Percentiles rank a stretch among this genome's conserved stretches.
These are phyloP conservation scores for Leptinotarsa tumamoca DNA, from an alignment of 2,888 invertebrate genomes.

Conservation along the genomic window DNA sequence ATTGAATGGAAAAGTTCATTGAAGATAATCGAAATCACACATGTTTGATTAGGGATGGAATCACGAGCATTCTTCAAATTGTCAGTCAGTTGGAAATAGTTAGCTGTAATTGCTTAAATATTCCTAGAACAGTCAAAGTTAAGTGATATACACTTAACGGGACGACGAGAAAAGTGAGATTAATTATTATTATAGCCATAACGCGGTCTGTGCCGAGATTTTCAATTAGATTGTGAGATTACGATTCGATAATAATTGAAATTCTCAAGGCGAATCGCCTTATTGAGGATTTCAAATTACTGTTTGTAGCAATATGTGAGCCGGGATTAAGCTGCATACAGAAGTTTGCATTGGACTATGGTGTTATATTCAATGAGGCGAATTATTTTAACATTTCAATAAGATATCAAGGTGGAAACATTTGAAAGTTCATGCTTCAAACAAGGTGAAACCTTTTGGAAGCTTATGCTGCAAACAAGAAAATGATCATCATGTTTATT, in stretches of 20 bases:
- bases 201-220: slow-evolving; percentile 11
- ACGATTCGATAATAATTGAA: slow-evolving; percentile 16
- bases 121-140: slow-evolving; percentile 14
- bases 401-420: too few species aligned
- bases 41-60: slow-evolving; percentile 9
- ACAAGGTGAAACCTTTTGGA: not conserved
- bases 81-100: slow-evolving; percentile 7
- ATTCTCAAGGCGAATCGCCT: slow-evolving; percentile 18
- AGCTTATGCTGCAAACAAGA: not conserved
- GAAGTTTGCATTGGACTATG: not conserved
- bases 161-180: slow-evolving; percentile 13
- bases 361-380: not conserved
- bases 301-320: not conserved
- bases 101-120: slow-evolving; percentile 9
- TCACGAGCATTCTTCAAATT: not conserved
- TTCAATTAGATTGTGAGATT: slow-evolving; percentile 16
- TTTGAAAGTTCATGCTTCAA: not conserved
- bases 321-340: not conserved
- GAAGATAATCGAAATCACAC: slow-evolving; percentile 5
- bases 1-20: slow-evolving; percentile 19
- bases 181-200: slow-evolving; percentile 20
- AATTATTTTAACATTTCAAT: too few species aligned
- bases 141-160: slow-evolving; percentile 14
- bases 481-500: not conserved
- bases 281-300: slow-evolving; percentile 14